Percentiles rank a stretch among this genome's conserved stretches.
phyloP scores from a whole-genome alignment of 37 sponge, comb jelly and placozoan genomes.

The Beroe forskalii region DNA sequence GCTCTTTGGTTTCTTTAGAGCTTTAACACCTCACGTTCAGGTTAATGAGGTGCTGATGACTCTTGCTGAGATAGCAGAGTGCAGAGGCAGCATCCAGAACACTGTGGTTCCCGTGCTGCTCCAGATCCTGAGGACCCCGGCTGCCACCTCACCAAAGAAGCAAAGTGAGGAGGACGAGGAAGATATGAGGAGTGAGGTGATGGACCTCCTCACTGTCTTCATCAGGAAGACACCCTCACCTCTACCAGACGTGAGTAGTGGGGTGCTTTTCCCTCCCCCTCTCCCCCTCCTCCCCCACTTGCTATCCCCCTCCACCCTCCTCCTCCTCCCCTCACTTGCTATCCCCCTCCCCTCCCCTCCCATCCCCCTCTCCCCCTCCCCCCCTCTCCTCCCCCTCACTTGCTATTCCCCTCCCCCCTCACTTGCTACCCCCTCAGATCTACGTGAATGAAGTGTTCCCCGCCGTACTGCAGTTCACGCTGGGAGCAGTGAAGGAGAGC shows the following conservation, averaged over 20 bases:
- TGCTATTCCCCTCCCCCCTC: background rate
- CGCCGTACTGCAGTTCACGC: background rate
- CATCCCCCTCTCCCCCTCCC: no score
- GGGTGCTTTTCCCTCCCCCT: no score
- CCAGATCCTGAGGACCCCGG: constrained; percentile 12
- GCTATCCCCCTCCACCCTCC: no score
- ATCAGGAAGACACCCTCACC: constrained; percentile 45
- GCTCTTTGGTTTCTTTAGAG: no score
- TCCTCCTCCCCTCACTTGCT: no score
- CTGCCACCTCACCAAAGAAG: constrained; percentile 27
- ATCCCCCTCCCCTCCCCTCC: no score
- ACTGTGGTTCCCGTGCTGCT: constrained; percentile 18
- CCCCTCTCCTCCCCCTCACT: no score
- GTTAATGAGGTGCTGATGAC: constrained; percentile 48
- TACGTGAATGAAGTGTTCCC: constrained; percentile 44
- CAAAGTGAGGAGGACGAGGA: constrained; percentile 44
- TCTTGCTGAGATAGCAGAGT: constrained; percentile 2
- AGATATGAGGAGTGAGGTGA: constrained; percentile 10
- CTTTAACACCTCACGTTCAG: background rate
- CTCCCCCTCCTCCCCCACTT: no score
- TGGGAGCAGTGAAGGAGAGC: constrained; percentile 7
- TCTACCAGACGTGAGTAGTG: constrained; percentile 10
- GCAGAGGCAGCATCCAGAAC: constrained; percentile 2
- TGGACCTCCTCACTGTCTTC: constrained; percentile 14
- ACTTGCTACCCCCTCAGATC: background rate